phyloP scores from a whole-genome alignment of 2,797 vertebrate species.

The Notolabrus celidotus region DNA sequence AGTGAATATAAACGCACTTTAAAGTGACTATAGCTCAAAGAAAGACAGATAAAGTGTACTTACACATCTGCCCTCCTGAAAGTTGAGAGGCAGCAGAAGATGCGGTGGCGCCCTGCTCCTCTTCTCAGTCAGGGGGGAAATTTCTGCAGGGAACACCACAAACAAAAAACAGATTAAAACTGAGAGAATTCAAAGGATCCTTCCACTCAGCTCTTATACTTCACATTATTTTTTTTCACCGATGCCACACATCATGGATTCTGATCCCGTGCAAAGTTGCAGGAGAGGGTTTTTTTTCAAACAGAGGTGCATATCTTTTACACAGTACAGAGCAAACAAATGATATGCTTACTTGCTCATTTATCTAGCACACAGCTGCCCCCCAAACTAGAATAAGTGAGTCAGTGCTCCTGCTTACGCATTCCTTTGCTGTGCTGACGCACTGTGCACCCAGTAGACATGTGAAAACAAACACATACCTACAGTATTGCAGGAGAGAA shows the following conservation, averaged over 20 bases:
- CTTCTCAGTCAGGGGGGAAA: constrained; percentile 60
- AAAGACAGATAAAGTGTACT: constrained; percentile 7
- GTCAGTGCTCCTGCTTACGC: constrained; percentile 63
- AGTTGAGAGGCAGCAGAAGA: constrained; percentile 47
- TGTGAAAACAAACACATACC: constrained; percentile 48
- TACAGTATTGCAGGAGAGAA: constrained; percentile 23
- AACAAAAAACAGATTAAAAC: constrained; percentile 12
- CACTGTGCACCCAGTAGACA: constrained; percentile 24
- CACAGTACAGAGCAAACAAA: constrained; percentile 5
- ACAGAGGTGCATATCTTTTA: constrained; percentile 25
- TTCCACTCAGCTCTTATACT: not conserved
- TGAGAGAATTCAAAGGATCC: not conserved
- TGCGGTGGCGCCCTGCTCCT: constrained; percentile 36
- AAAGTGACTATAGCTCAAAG: not conserved
- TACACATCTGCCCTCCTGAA: constrained; percentile 5
- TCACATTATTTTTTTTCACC: not conserved
- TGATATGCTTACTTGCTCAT: constrained; percentile 66
- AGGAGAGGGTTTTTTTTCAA: constrained; percentile 20
- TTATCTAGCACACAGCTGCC: constrained; percentile 81
- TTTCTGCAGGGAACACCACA: constrained; percentile 34
- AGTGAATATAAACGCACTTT: not conserved
- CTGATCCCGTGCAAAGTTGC: constrained; percentile 13
- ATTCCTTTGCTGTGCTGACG: constrained; percentile 56
- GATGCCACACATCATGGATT: not conserved
- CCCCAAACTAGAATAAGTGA: constrained; percentile 59